Evolutionary conservation across 2,113 vertebrate genomes (phyloP), one percentile per base, ranked within the genome.

Genomic region (Eira barbara): DNA sequence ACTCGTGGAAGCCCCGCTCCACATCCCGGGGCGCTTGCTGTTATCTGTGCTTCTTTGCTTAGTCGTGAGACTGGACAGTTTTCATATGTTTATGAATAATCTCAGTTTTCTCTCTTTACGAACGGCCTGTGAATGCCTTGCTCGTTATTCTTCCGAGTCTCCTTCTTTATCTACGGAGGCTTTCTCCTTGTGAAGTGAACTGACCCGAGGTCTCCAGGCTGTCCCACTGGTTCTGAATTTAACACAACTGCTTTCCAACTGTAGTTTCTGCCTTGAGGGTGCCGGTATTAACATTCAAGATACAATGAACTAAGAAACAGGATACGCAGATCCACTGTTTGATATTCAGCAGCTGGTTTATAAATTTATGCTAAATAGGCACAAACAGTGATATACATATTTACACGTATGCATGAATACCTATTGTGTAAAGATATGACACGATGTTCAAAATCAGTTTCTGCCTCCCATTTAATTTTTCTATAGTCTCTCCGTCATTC

Each of bases 311-410:
- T 96, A 93, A 87, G 89, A 92, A 97, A 76, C 73, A 96, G 85
- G 71, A 97, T 97, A 96, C 55, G 86, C 93, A 96, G 97, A 98
- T 96, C 67, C 74, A 59, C 85, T 96, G 65, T 55, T 98, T 97
- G 96, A 97, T 97, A 97, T 93, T 96, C 94, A 93, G 93, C 95
- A 97, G 94, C 97, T 98, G 97, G 78, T 83, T 97, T 97, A 89
- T 95, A 97, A 98, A 97, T 91, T 36, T 97, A 96, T 96, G 96
- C 81, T 96, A 97, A 97, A 96, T 97, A 96, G 88, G 65, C 92
- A 95, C 85, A 81, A 97, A 96, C 73, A 97, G 91, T 47, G 78
- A 95, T 55, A 96, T 69, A 96, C 94, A 96, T 97, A 96, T 97
- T 96, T 96, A 95, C 97, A 97, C 89, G 47, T 95, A 96, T 97